Conservation (phyloP, 2,888 invertebrate genomes). For the Ophion ventricosus region DNA sequence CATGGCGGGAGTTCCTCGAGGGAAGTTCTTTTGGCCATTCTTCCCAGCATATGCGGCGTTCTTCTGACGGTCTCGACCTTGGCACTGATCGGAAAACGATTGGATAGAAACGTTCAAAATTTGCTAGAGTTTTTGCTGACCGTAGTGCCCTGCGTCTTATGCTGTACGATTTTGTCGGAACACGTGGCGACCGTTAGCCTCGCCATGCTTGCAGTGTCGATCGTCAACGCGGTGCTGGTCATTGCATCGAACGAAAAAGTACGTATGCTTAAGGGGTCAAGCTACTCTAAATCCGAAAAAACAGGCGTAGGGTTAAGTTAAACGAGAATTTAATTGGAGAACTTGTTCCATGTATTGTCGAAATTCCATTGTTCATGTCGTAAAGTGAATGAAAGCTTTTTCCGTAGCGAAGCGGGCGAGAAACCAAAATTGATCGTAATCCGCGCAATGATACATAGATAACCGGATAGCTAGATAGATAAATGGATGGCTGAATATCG, state of each 20-base stretch:
- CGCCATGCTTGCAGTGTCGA: conserved; percentile 70
- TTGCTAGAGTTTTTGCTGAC: conserved; percentile 77
- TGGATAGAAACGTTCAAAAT: conserved; percentile 70
- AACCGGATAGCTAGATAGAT: too few relatives aligned
- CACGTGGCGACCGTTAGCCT: conserved; percentile 68
- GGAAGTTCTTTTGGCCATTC: conserved; percentile 75
- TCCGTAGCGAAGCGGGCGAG: too few relatives aligned
- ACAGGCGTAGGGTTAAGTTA: neutral
- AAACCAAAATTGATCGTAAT: too few relatives aligned
- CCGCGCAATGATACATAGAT: too few relatives aligned
- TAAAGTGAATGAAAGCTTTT: too few relatives aligned
- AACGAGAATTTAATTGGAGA: neutral
- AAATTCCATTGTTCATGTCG: neutral
- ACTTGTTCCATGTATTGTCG: neutral
- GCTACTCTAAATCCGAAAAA: neutral
- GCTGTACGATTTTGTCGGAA: conserved; percentile 79
- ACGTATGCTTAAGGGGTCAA: neutral
- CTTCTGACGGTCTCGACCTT: conserved; percentile 74
- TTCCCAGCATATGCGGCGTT: conserved; percentile 76
- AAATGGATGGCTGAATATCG: too few relatives aligned
- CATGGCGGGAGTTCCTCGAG: conserved; percentile 76
- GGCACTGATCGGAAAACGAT: conserved; percentile 67
- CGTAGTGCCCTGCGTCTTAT: conserved; percentile 78
- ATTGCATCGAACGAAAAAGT: conserved; percentile 60
- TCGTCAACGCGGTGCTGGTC: conserved; percentile 68